A percentile compares a stretch with the other conserved stretches of the same genome.
phyloP scores from a whole-genome alignment of 2,888 invertebrate genomes.

The Drepanosiphum platanoidis region DNA sequence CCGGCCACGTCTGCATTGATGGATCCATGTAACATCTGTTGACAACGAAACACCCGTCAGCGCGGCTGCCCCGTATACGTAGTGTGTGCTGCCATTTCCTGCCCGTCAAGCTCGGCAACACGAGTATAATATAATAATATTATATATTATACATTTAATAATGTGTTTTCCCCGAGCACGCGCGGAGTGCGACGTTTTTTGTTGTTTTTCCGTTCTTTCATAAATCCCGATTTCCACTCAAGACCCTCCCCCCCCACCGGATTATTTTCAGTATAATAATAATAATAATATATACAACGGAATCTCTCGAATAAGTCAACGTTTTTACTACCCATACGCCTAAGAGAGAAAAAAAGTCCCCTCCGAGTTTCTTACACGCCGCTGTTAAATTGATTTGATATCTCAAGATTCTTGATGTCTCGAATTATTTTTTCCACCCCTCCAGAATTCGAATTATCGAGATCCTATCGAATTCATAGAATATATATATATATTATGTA shows the following conservation, averaged over 20 bases:
- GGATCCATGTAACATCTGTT: slow-evolving; percentile 59
- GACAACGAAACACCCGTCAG: slow-evolving; percentile 38
- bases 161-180: not conserved
- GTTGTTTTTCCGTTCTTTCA: no score
- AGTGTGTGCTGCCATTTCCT: not conserved
- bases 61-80: not conserved
- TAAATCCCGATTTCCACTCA: no score
- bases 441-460: no score
- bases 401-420: no score
- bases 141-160: not conserved
- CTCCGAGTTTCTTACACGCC: no score
- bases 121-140: not conserved
- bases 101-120: not conserved
- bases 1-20: slow-evolving; percentile 26
- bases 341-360: no score
- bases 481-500: no score
- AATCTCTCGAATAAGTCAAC: not conserved
- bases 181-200: not conserved
- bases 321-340: no score
- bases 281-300: not conserved
- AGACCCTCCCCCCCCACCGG: not conserved
- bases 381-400: no score
- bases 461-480: no score
- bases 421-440: no score
- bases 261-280: not conserved